Conservation (phyloP, 2,888 invertebrate genomes). For the Dicyrtomina minuta region DNA sequence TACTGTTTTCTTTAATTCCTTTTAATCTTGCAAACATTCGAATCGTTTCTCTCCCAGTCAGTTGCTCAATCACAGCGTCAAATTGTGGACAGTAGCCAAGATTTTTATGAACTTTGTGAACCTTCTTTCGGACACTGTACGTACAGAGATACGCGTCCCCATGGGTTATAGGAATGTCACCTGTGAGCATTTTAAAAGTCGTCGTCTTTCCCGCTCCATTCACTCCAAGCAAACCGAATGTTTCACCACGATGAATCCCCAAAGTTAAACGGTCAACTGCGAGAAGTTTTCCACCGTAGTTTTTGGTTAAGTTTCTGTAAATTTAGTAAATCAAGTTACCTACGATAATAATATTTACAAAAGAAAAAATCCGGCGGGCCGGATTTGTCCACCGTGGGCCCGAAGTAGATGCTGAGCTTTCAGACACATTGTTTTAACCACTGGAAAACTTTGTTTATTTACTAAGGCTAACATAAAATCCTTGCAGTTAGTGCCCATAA, state of each 20-base stretch:
- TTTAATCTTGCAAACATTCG: constrained; percentile 66
- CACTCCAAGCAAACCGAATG: constrained; percentile 78
- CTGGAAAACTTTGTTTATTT: too few relatives aligned
- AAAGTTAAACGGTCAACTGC: constrained; percentile 77
- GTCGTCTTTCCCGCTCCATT: constrained; percentile 87
- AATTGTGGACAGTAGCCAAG: constrained; percentile 75
- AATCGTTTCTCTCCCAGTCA: constrained; percentile 71
- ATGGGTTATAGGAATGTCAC: constrained; percentile 70
- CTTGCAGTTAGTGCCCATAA: too few relatives aligned
- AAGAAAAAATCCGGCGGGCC: too few relatives aligned
- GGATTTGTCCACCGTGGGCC: too few relatives aligned
- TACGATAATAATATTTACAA: too few relatives aligned
- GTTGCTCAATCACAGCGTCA: constrained; percentile 69
- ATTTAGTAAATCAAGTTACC: too few relatives aligned
- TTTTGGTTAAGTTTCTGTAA: constrained; percentile 66
- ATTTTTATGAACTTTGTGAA: constrained; percentile 53
- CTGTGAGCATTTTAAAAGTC: constrained; percentile 87
- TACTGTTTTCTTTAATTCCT: constrained; percentile 60
- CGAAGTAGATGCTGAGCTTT: too few relatives aligned
- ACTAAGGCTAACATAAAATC: too few relatives aligned
- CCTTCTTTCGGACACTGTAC: constrained; percentile 55
- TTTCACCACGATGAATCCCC: constrained; percentile 70
- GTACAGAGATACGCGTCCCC: constrained; percentile 72
- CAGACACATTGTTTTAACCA: too few relatives aligned
- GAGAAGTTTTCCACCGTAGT: constrained; percentile 68